Base-by-base conservation (phyloP, 64 coral and sea anemone species). In the Stichodactyla helianthus region DNA sequence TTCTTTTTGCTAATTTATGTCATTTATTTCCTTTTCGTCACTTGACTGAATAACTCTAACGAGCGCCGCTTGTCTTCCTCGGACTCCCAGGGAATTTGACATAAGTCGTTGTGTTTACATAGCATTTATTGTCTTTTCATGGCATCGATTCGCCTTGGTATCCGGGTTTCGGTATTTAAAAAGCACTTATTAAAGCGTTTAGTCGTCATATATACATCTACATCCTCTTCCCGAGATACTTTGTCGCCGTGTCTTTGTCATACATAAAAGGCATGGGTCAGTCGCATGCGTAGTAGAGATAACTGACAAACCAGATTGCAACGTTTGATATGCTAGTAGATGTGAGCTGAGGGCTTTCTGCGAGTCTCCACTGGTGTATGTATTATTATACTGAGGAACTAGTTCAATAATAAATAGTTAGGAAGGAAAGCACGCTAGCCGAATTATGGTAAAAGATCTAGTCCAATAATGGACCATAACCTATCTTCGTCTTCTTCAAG, bases 111-210 rank as follows among this genome's bases (percentile, higher is more conserved):
- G 68, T 74, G 25, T 74, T 74, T 74, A 74, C 68, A 26, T 74
- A 74, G 25, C 25, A 74, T 74, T 13, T 74, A 74, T 31, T 74
- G 9, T 74, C 25, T 74, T 74, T 31, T 23, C 68, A 31, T 74
- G 68, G 25, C 68, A 74, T 74, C 68, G 27, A 14, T 74, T n/a
- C 68, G 68, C 68, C 68, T 5, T 31, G 68, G 20, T 28, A 25
- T 74, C 68, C 68, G 68, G 6, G 68, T 27, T 74, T 74, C 68
- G 68, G 68, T 74, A 74, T 74, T 74, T 74, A 74, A 74, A 74
- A 74, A 74, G 68, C 68, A 23, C 68, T 74, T 74, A 74, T 74
- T 74, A 74, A 74, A 23, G 25, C 68, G 68, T 74, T 74, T 74
- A 74, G 68, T 74, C 26, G 8, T 74, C 68, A 74, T 31, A 74